Conservation (phyloP, 2,888 invertebrate species). For the Rhamnusium bicolor region DNA sequence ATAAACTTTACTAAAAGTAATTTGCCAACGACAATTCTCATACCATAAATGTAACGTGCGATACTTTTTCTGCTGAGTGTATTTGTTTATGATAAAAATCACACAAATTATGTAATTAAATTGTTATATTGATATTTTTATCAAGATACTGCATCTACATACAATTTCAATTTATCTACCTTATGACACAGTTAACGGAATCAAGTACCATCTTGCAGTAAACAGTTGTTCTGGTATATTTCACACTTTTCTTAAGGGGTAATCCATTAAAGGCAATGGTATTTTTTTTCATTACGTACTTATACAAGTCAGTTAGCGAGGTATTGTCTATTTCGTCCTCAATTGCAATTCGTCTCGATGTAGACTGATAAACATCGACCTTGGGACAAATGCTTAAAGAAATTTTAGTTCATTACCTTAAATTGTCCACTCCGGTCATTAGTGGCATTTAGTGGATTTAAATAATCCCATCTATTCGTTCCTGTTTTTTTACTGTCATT, state of each 20-base stretch:
- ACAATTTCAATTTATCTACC: not conserved
- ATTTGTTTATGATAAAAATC: not conserved
- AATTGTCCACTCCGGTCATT: not conserved
- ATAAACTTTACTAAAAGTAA: too few relatives aligned
- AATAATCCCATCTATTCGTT: not conserved
- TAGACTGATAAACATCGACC: not conserved
- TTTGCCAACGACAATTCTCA: too few relatives aligned
- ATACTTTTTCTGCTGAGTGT: not conserved
- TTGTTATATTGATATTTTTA: not conserved
- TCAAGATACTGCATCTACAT: not conserved
- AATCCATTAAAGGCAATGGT: too few relatives aligned
- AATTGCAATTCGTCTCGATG: not conserved
- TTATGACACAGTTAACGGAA: not conserved
- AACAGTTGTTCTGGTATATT: not conserved
- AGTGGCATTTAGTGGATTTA: not conserved
- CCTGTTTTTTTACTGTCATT: not conserved
- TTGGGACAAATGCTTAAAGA: not conserved
- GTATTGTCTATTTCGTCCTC: not conserved
- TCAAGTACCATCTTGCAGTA: too few relatives aligned
- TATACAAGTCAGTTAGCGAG: too few relatives aligned
- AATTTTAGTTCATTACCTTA: not conserved
- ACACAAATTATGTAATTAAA: not conserved
- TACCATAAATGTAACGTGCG: too few relatives aligned
- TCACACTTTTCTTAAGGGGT: not conserved
- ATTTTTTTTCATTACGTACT: too few relatives aligned